Evolutionary conservation across 1,140 invertebrate genomes (phyloP).

Genomic region (Phthorimaea operculella): DNA sequence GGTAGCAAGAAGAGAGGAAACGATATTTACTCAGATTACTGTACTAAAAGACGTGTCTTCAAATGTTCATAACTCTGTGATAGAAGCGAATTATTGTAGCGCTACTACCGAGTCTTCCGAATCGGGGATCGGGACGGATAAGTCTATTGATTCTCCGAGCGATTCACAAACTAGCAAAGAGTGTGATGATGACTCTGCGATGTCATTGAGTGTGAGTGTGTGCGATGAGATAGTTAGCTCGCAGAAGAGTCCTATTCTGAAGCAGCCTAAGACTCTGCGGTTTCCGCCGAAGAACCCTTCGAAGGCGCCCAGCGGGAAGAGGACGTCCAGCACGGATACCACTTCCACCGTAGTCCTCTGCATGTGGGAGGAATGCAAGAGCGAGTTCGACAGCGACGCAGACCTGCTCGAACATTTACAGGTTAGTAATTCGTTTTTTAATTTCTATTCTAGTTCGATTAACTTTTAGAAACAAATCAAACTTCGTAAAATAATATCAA

Average conservation of each 20-base stretch:
- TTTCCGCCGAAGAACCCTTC: constrained; percentile 71
- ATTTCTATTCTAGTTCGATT: no score
- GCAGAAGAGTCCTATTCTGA: constrained; percentile 75
- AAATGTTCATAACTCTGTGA: constrained; percentile 54
- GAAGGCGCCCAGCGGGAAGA: constrained; percentile 38
- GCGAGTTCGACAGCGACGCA: constrained; percentile 79
- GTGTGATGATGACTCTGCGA: constrained; percentile 61
- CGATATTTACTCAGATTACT: constrained; percentile 60
- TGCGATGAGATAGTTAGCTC: constrained; percentile 44
- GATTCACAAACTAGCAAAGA: constrained; percentile 63
- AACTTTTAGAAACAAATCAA: no score
- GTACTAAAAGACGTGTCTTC: constrained; percentile 59
- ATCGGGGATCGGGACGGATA: constrained; percentile 60
- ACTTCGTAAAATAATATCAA: no score
- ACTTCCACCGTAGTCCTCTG: constrained; percentile 69
- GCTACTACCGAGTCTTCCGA: constrained; percentile 56
- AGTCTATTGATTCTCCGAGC: constrained; percentile 62
- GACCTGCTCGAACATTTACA: constrained; percentile 91
- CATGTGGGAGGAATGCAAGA: constrained; percentile 87
- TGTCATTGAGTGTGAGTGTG: constrained; percentile 59
- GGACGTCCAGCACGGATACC: constrained; percentile 45
- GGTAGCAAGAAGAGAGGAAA: constrained; percentile 52
- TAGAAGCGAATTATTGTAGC: constrained; percentile 58
- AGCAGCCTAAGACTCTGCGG: constrained; percentile 80
- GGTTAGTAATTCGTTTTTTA: constrained; percentile 55